Evolutionary conservation across 2,113 vertebrate genomes (phyloP).

Genomic region (Callaeas wilsoni): DNA sequence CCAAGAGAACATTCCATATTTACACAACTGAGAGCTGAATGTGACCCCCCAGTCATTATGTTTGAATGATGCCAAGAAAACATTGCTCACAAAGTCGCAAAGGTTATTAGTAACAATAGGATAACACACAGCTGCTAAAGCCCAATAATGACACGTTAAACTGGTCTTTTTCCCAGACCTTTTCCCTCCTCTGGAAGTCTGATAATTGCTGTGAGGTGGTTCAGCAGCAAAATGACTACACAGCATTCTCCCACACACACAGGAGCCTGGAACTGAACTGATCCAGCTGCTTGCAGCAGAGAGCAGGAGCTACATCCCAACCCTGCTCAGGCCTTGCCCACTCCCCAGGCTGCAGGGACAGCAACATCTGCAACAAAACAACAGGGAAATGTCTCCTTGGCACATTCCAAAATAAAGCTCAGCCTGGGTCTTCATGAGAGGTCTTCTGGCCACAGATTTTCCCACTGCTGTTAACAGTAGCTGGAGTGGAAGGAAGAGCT

Average conservation of each 20-base stretch:
- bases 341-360: background rate
- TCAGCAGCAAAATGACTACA: background rate
- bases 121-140: constrained; percentile 35
- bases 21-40: constrained; percentile 30
- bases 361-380: background rate
- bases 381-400: background rate
- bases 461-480: background rate
- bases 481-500: background rate
- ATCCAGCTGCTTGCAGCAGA: constrained; percentile 25
- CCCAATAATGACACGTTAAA: background rate
- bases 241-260: background rate
- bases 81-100: constrained; percentile 8
- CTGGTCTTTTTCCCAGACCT: constrained; percentile 15
- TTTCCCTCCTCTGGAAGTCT: background rate
- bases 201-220: background rate
- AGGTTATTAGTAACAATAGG: constrained; percentile 32
- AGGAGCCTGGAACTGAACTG: background rate
- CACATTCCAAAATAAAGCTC: background rate
- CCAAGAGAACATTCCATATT: constrained; percentile 34
- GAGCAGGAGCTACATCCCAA: background rate
- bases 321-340: background rate
- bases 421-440: background rate
- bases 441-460: background rate
- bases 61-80: constrained; percentile 35
- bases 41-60: constrained; percentile 24